A percentile compares a stretch with the other conserved stretches of the same genome.
phyloP scores from a whole-genome alignment of 2,113 vertebrate genomes.

The Tiliqua scincoides region DNA sequence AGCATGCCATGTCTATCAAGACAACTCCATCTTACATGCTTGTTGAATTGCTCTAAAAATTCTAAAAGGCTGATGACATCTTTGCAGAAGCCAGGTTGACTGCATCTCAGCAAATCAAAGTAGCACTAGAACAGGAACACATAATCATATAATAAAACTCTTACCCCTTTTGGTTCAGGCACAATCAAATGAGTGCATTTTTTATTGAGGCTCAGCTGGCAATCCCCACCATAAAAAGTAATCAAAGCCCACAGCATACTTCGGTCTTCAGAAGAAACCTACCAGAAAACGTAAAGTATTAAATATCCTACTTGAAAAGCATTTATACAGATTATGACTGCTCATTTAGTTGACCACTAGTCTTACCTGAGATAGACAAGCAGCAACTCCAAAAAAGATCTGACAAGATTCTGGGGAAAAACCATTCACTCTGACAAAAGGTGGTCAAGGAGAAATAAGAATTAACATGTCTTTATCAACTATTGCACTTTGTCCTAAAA shows the following conservation, averaged over 20 bases:
- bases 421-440: slow-evolving; percentile 86
- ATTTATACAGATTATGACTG: not conserved
- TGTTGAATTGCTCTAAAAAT: not conserved
- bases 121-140: slow-evolving; percentile 10
- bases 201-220: slow-evolving; percentile 93
- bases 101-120: not conserved
- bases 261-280: slow-evolving; percentile 92
- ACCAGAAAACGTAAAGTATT: slow-evolving; percentile 1
- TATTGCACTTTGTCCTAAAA: not conserved
- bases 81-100: not conserved
- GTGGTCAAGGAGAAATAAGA: slow-evolving; percentile 78
- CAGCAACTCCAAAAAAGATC: slow-evolving; percentile 93
- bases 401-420: slow-evolving; percentile 97
- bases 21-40: not conserved
- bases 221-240: slow-evolving; percentile 94
- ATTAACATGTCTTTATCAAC: slow-evolving; percentile 11
- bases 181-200: slow-evolving; percentile 95
- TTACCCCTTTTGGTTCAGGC: slow-evolving; percentile 95
- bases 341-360: slow-evolving; percentile 30
- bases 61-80: not conserved
- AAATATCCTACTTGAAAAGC: not conserved
- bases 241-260: slow-evolving; percentile 92
- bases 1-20: not conserved
- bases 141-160: slow-evolving; percentile 35
- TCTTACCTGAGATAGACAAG: slow-evolving; percentile 92